phyloP scores from a whole-genome alignment of 2,113 vertebrate genomes.

The Macquaria australasica region DNA sequence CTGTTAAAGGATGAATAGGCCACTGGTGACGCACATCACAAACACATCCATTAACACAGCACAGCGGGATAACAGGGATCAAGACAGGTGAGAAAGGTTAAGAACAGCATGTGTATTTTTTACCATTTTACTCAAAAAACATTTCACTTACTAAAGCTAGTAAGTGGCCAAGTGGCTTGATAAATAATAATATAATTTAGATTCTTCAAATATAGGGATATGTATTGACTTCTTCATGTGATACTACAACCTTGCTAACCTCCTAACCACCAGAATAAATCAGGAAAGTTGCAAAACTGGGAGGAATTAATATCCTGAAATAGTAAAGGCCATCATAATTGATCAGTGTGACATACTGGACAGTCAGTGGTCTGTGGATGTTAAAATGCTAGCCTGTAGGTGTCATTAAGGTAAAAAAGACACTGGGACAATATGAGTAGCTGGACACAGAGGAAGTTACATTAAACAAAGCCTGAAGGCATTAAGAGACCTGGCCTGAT shows the following conservation, averaged over 20 bases:
- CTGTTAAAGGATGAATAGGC: constrained; percentile 57
- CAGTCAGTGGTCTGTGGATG: not conserved
- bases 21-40: constrained; percentile 41
- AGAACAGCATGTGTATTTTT: constrained; percentile 36
- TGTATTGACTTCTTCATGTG: not conserved
- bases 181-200: constrained; percentile 32
- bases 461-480: constrained; percentile 22
- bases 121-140: constrained; percentile 30
- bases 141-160: constrained; percentile 10
- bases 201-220: not conserved
- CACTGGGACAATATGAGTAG: not conserved
- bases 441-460: not conserved
- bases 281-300: not conserved
- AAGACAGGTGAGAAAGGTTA: constrained; percentile 47
- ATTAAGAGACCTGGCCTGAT: not conserved
- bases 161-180: not conserved
- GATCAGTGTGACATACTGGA: not conserved
- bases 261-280: constrained; percentile 3
- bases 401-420: constrained; percentile 15
- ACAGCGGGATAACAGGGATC: constrained; percentile 13
- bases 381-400: not conserved
- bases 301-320: constrained; percentile 18
- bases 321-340: not conserved
- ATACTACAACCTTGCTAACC: not conserved
- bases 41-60: constrained; percentile 44